A percentile compares a stretch with the other conserved stretches of the same genome.
These are phyloP conservation scores for Limenitis camilla DNA, from an alignment of 2,888 invertebrate genomes.

Conservation along the genomic window DNA sequence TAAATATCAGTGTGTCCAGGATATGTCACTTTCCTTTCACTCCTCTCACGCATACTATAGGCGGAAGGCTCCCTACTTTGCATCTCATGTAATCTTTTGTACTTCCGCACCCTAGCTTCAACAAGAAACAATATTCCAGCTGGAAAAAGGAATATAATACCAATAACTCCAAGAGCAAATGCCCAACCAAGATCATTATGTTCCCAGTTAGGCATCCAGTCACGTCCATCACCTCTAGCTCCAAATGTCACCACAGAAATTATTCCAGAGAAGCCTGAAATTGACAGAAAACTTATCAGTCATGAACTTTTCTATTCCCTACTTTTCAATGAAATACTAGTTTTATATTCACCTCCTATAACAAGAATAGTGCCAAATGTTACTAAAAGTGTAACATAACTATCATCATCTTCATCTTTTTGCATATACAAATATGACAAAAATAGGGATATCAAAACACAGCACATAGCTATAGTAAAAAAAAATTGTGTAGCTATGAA, in stretches of 20 bases:
- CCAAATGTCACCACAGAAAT: slow-evolving; percentile 92
- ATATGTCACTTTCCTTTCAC: slow-evolving; percentile 75
- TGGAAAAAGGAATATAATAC: slow-evolving; percentile 82
- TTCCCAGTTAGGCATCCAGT: slow-evolving; percentile 98
- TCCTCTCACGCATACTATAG: slow-evolving; percentile 80
- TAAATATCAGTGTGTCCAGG: slow-evolving; percentile 83
- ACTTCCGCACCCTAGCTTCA: slow-evolving; percentile 86
- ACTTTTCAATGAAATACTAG: neutral
- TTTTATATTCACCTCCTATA: slow-evolving; percentile 72
- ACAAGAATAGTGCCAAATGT: slow-evolving; percentile 83
- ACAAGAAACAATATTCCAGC: slow-evolving; percentile 87
- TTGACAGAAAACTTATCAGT: slow-evolving; percentile 2
- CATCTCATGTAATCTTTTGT: slow-evolving; percentile 81
- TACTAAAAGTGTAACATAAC: slow-evolving; percentile 82
- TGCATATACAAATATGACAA: slow-evolving; percentile 83
- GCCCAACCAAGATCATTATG: slow-evolving; percentile 97
- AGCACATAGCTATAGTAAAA: slow-evolving; percentile 90
- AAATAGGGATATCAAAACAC: slow-evolving; percentile 83
- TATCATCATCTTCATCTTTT: slow-evolving; percentile 84
- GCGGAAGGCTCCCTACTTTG: slow-evolving; percentile 78
- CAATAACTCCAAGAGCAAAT: slow-evolving; percentile 88
- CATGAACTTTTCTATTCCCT: neutral
- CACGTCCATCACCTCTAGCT: slow-evolving; percentile 90
- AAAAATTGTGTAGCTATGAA: slow-evolving; percentile 96
- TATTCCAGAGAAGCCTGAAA: slow-evolving; percentile 83